These are phyloP conservation scores for Mobula birostris DNA, from an alignment of 2,113 vertebrate genomes.

Conservation along the genomic window DNA sequence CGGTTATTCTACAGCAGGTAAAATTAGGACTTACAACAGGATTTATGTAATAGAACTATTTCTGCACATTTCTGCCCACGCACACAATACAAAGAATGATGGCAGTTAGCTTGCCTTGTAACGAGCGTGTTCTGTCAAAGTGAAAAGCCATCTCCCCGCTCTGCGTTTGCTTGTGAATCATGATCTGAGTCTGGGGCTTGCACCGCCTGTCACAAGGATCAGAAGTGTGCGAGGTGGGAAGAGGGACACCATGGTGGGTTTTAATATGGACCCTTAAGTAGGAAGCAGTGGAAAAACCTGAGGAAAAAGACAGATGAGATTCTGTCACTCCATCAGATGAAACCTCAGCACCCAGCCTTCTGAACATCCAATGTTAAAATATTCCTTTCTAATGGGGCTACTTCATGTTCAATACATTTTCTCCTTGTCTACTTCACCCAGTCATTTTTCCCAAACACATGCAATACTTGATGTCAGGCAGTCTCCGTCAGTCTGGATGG, in stretches of 20 bases:
- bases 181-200: slow-evolving; percentile 70
- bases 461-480: background rate
- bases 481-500: background rate
- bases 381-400: background rate
- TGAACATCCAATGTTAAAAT: background rate
- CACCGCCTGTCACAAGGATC: slow-evolving; percentile 61
- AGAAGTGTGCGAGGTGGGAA: slow-evolving; percentile 82
- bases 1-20: background rate
- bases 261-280: slow-evolving; percentile 99
- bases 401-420: slow-evolving; percentile 19
- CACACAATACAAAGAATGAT: slow-evolving; percentile 20
- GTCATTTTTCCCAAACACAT: background rate
- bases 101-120: slow-evolving; percentile 96
- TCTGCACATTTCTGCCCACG: background rate
- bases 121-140: slow-evolving; percentile 96
- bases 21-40: background rate
- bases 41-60: slow-evolving; percentile 5
- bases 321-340: slow-evolving; percentile 39
- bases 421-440: background rate
- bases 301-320: slow-evolving; percentile 87
- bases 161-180: slow-evolving; percentile 40
- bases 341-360: slow-evolving; percentile 23
- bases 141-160: slow-evolving; percentile 96
- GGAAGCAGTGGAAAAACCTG: slow-evolving; percentile 99
- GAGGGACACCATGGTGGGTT: slow-evolving; percentile 96